Percentiles rank a stretch among this genome's conserved stretches.
Conservation (phyloP, 2,113 vertebrate genomes). For the Micronycteris hirsuta region DNA sequence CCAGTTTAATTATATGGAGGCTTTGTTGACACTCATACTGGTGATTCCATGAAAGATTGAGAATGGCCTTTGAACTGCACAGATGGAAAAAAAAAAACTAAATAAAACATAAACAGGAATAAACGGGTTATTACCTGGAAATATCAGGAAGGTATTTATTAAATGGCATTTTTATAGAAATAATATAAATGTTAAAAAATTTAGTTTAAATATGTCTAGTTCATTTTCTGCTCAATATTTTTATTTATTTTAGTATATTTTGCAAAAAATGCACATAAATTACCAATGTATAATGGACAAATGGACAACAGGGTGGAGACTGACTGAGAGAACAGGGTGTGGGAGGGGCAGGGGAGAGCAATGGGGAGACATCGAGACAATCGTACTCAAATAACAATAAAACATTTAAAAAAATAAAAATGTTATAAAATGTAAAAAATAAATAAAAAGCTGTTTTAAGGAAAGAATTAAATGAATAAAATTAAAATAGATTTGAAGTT, state of each 20-base stretch:
- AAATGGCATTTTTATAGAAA: constrained; percentile 21
- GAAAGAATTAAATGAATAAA: not conserved
- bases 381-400: too few relatives aligned
- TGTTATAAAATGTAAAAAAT: too few relatives aligned
- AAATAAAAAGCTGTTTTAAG: too few relatives aligned
- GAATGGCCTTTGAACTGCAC: constrained; percentile 70
- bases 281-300: not conserved
- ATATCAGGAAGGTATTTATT: not conserved
- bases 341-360: too few relatives aligned
- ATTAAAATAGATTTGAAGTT: not conserved
- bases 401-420: too few relatives aligned
- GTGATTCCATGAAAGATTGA: constrained; percentile 66
- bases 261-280: not conserved
- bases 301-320: too few relatives aligned
- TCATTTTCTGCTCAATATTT: constrained; percentile 33
- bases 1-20: not conserved
- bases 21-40: constrained; percentile 53
- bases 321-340: too few relatives aligned
- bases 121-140: not conserved
- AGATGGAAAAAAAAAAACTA: constrained; percentile 65
- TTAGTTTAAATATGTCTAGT: not conserved
- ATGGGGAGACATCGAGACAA: too few relatives aligned
- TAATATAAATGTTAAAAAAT: constrained; percentile 32
- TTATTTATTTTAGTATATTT: constrained; percentile 31
- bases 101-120: constrained; percentile 46